Evolutionary conservation across 2,113 vertebrate genomes (phyloP), one percentile per base, ranked within the genome.

Genomic region (Casuarius casuarius): DNA sequence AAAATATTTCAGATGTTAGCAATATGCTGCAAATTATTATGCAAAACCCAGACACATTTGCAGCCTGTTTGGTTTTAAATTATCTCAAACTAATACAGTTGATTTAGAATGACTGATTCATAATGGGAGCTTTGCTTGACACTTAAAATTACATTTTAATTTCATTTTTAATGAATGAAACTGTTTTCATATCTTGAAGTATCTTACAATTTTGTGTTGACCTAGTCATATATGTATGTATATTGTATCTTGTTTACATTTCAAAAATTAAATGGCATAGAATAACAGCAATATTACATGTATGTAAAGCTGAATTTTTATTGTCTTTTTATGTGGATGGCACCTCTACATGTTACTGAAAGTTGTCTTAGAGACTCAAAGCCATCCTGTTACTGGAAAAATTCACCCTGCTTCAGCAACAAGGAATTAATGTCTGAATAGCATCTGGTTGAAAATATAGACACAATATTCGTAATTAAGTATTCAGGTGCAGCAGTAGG

Each of bases 131-230:
- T 88, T 76, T 49, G 14, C 61, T 74, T 83, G 56, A 63, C 46
- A 67, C 80, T 56, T 68, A 72, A 86, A 90, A 92, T 94, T 62
- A 35, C 18, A 77, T 77, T 61, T 62, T 61, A 13, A 42, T n/a
- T 78, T 93, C 2, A 3, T 59, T 93, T 91, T 70, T 92, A 88
- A 92, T 88, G 14, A 85, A 86, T 84, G 4, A 85, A 90, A 90
- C 86, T 92, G 35, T 86, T 92, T 66, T 68, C 54, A 29, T 44
- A 63, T 71, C 7, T 63, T 86, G 79, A 92, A 8, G 9, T 8
- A 4, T 63, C 16, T 81, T 80, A 29, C 58, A 51, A 16, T 49
- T 83, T 65, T 74, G 8, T 65, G 31, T 15, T 90, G 49, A 70
- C 31, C 31, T 77, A 85, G 17, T 77, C 51, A 51, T 75, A 25